A percentile compares a stretch with the other conserved stretches of the same genome.
phyloP scores from a whole-genome alignment of 2,888 invertebrate genomes.

The Cataglyphis cursor region DNA sequence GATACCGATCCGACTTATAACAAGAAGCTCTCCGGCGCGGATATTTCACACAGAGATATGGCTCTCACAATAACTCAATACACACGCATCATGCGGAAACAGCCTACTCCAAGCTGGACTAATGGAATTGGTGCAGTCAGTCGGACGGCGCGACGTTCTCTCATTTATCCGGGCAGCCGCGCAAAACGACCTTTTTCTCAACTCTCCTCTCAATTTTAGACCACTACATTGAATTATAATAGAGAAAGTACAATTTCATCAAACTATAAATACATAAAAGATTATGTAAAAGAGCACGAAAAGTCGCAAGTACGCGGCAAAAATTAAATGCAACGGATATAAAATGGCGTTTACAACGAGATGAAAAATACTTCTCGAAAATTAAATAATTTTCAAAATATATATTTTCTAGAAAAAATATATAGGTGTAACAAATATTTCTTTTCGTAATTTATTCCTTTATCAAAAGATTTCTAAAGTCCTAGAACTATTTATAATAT shows the following conservation, averaged over 20 bases:
- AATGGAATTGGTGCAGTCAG: slow-evolving; percentile 62
- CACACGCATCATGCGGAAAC: slow-evolving; percentile 50
- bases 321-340: slow-evolving; percentile 6
- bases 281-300: not conserved
- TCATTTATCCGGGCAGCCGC: slow-evolving; percentile 30
- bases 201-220: slow-evolving; percentile 23
- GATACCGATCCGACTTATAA: slow-evolving; percentile 59
- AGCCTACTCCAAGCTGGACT: slow-evolving; percentile 48
- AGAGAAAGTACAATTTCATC: slow-evolving; percentile 2
- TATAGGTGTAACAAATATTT: not conserved
- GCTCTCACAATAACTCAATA: slow-evolving; percentile 46
- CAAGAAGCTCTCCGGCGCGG: slow-evolving; percentile 53
- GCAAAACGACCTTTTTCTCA: slow-evolving; percentile 38
- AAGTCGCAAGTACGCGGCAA: not conserved
- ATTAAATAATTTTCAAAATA: not conserved
- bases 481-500: not conserved
- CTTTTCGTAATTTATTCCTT: not conserved
- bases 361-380: not conserved
- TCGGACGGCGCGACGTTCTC: slow-evolving; percentile 48
- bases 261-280: slow-evolving; percentile 10
- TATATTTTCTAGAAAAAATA: not conserved
- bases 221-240: slow-evolving; percentile 28
- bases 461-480: not conserved
- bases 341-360: not conserved
- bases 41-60: not conserved